A percentile compares a stretch with the other conserved stretches of the same genome.
Conservation (phyloP, 1,140 invertebrate genomes). For the Olivierus martensii region DNA sequence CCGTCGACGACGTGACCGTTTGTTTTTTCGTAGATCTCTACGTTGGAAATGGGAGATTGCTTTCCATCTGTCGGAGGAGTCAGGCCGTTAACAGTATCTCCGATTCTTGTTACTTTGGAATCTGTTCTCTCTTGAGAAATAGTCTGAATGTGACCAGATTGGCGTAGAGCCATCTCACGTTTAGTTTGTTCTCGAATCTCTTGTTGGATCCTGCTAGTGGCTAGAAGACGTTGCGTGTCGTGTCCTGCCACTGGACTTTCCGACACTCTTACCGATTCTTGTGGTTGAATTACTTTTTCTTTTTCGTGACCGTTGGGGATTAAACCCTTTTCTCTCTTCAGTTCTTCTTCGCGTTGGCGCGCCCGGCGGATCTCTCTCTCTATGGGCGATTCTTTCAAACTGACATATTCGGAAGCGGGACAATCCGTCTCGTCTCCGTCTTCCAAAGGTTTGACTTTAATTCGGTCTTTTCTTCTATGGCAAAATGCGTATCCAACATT, state of each 20-base stretch:
- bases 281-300: constrained; percentile 21
- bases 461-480: too few species aligned
- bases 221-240: constrained; percentile 21
- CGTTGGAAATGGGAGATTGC: too few species aligned
- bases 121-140: constrained; percentile 26
- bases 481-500: too few species aligned
- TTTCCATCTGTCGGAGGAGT: too few species aligned
- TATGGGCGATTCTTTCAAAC: constrained; percentile 38
- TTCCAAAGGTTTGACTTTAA: too few species aligned
- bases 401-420: too few species aligned
- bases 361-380: constrained; percentile 40
- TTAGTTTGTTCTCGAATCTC: constrained; percentile 33
- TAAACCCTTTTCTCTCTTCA: constrained; percentile 30
- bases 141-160: constrained; percentile 29
- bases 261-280: constrained; percentile 3
- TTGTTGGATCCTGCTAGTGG: constrained; percentile 31
- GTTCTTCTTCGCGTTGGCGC: constrained; percentile 39
- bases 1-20: too few species aligned
- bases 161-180: constrained; percentile 29
- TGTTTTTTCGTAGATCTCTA: too few species aligned
- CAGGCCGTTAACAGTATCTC: too few species aligned
- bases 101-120: too few species aligned
- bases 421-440: too few species aligned
- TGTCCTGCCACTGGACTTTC: constrained; percentile 21
- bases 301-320: constrained; percentile 22